phyloP scores from a whole-genome alignment of 2,797 vertebrate species.

The Sebastes vulpes region DNA sequence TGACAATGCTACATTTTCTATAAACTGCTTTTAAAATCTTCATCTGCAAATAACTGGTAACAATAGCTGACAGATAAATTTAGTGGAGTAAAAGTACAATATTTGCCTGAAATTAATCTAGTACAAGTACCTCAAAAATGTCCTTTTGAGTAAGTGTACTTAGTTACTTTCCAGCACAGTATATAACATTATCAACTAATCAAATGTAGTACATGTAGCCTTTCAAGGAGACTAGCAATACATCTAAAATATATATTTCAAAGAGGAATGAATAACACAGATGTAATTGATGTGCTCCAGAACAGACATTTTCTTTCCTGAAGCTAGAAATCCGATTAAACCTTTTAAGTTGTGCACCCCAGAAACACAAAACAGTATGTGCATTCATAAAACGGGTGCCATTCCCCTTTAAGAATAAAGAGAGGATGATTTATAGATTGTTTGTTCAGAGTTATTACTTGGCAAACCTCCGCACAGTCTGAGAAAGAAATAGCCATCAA shows the following conservation, averaged over 20 bases:
- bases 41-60: background rate
- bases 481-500: constrained; percentile 27
- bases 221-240: background rate
- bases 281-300: background rate
- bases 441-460: constrained; percentile 25
- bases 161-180: background rate
- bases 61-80: background rate
- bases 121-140: background rate
- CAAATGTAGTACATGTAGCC: background rate
- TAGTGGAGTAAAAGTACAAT: background rate
- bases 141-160: background rate
- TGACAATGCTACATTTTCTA: background rate
- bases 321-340: background rate
- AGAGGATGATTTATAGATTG: constrained; percentile 26
- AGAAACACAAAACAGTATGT: background rate
- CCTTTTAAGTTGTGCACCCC: background rate
- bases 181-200: background rate
- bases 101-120: background rate
- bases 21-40: background rate
- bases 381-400: background rate
- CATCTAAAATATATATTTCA: background rate
- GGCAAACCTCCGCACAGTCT: background rate
- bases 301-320: background rate
- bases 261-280: background rate
- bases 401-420: constrained; percentile 13